Base-by-base conservation (phyloP, 2,113 vertebrate species). In the Platycercus adscitus region DNA sequence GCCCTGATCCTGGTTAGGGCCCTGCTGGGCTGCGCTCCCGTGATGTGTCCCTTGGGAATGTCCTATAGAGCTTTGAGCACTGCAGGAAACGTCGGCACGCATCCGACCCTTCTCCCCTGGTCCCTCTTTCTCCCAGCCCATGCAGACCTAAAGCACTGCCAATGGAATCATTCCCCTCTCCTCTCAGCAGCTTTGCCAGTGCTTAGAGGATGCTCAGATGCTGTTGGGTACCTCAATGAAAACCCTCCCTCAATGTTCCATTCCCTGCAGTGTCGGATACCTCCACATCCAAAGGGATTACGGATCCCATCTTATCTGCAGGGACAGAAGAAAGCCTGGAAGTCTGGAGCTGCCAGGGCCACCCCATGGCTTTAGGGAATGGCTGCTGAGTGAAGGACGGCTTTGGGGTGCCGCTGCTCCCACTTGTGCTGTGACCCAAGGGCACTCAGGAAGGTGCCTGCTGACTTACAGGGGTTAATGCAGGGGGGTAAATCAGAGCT, bases 51-150 rank as follows among this genome's bases (percentile, higher is more conserved):
- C 61, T 31, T 3, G 52, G 69, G 29, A 66, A 63, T 0, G 6
- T 37, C 77, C 85, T 60, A 53, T 3, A 2, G 81, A 77, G 41
- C 26, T 39, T 81, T 20, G 78, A 8, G 49, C 81, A 8, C 71
- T 23, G 37, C 10, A 2, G 87, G 65, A 60, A 70, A 8, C 0
- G 0, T 31, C 5, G 15, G 20, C 19, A 0, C 1, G 0, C 2
- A 9, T 4, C 25, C 3, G 6, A 20, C 1, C 50, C 29, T 8
- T 13, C 25, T 65, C 15, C 33, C 18, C 41, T 0, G 0, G 0
- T 23, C 14, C 35, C 13, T 3, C 15, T 10, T 39, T 16, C 44
- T 69, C 53, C 56, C 49, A 20, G 26, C 43, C 47, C 49, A 8
- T 21, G 0, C 3, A 50, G 37, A 61, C 35, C 66, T 3, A 10